Conservation (phyloP, 1,140 invertebrate species). For the Drosophila nebulosa region DNA sequence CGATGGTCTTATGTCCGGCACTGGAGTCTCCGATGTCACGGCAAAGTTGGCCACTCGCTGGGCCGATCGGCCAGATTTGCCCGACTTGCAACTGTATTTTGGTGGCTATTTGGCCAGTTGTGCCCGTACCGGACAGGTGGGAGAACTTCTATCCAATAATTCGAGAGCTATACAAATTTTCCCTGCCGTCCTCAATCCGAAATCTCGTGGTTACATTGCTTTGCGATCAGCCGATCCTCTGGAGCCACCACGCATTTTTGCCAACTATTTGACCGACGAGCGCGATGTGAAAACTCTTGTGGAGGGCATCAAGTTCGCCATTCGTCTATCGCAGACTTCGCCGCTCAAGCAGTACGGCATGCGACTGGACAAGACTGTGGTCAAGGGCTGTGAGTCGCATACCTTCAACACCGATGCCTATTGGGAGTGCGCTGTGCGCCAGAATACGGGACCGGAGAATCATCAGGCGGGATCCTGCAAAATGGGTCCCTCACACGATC, state of each 20-base stretch:
- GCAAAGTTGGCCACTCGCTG: constrained; percentile 91
- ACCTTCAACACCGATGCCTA: constrained; percentile 89
- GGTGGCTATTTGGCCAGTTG: constrained; percentile 91
- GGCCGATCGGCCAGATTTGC: constrained; percentile 88
- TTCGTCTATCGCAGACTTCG: constrained; percentile 85
- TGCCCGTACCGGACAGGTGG: constrained; percentile 91
- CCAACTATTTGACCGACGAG: constrained; percentile 90
- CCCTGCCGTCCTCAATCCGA: constrained; percentile 87
- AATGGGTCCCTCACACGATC: constrained; percentile 84
- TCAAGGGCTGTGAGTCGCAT: constrained; percentile 87
- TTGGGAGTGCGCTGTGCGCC: constrained; percentile 89
- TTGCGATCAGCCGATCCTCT: constrained; percentile 89
- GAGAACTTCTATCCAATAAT: constrained; percentile 86
- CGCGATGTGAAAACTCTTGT: constrained; percentile 88
- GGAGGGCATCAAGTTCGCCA: constrained; percentile 88
- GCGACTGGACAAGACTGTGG: constrained; percentile 86
- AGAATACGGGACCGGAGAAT: constrained; percentile 90
- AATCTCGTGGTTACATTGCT: constrained; percentile 89
- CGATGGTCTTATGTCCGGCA: constrained; percentile 92
- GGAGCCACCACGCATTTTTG: constrained; percentile 90
- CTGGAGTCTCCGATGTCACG: constrained; percentile 91
- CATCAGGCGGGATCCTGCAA: constrained; percentile 89
- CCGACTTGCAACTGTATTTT: constrained; percentile 93
- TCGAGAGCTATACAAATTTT: constrained; percentile 85
- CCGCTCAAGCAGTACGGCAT: constrained; percentile 88